Conservation (phyloP, 2,113 vertebrate species). For the Cromileptes altivelis region DNA sequence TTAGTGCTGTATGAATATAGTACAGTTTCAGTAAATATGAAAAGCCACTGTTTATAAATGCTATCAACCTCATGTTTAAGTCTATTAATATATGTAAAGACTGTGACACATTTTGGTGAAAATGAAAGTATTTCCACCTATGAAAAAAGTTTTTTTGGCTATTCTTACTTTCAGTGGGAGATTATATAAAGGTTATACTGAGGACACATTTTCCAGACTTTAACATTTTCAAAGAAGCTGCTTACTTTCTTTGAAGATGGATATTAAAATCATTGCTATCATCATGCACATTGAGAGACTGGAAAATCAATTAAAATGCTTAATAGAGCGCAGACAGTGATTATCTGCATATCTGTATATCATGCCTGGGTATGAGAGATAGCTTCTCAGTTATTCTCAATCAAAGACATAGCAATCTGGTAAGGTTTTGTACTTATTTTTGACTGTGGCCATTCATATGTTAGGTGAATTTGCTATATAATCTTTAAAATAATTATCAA, state of each 20-base stretch:
- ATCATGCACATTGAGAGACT: constrained; percentile 12
- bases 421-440: background rate
- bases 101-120: background rate
- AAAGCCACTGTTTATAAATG: too few species aligned
- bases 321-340: constrained; percentile 10
- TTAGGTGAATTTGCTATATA: too few species aligned
- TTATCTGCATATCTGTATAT: constrained; percentile 8
- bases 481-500: background rate
- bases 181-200: constrained; percentile 10
- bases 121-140: background rate
- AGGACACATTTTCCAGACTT: constrained; percentile 12
- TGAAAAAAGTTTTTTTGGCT: background rate
- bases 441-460: background rate
- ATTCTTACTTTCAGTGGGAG: background rate
- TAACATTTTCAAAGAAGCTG: constrained; percentile 5
- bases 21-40: too few species aligned
- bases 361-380: constrained; percentile 22
- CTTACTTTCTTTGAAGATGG: constrained; percentile 40
- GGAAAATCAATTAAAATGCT: constrained; percentile 38
- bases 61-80: too few species aligned
- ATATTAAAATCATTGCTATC: constrained; percentile 22
- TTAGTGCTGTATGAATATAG: too few species aligned
- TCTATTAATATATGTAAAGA: background rate
- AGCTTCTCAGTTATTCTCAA: background rate
- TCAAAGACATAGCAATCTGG: background rate